A percentile compares a stretch with the other conserved stretches of the same genome.
These are phyloP conservation scores for Oasisia sp. DNA, from an alignment of 2,888 invertebrate genomes.

Conservation along the genomic window DNA sequence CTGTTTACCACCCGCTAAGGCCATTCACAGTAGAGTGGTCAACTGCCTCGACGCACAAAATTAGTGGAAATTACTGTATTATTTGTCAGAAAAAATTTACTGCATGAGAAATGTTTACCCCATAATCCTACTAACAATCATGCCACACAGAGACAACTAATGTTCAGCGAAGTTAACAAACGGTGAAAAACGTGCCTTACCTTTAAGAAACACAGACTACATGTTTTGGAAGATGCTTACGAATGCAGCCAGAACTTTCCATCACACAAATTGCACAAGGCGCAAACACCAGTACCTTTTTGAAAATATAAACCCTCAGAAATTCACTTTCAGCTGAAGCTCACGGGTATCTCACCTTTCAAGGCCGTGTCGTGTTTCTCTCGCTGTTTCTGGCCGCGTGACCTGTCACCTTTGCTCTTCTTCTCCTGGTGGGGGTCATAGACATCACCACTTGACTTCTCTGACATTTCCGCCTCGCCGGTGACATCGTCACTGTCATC, in stretches of 20 bases:
- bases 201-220: background rate
- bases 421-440: background rate
- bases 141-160: background rate
- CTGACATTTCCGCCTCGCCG: background rate
- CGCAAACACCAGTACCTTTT: background rate
- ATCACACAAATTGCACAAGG: background rate
- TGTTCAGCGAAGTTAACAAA: background rate
- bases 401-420: background rate
- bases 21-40: background rate
- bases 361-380: background rate
- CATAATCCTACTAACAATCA: background rate
- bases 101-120: background rate
- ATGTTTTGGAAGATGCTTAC: background rate
- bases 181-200: background rate
- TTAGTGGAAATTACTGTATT: too few relatives aligned
- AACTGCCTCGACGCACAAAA: background rate
- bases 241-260: background rate
- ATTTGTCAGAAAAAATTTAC: background rate
- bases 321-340: background rate
- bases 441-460: conserved; percentile 24
- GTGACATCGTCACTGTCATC: background rate
- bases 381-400: background rate
- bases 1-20: background rate
- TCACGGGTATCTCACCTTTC: background rate
- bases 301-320: background rate